A percentile compares a stretch with the other conserved stretches of the same genome.
Evolutionary conservation across 2,888 invertebrate genomes (phyloP).

Genomic region (Salticus scenicus): DNA sequence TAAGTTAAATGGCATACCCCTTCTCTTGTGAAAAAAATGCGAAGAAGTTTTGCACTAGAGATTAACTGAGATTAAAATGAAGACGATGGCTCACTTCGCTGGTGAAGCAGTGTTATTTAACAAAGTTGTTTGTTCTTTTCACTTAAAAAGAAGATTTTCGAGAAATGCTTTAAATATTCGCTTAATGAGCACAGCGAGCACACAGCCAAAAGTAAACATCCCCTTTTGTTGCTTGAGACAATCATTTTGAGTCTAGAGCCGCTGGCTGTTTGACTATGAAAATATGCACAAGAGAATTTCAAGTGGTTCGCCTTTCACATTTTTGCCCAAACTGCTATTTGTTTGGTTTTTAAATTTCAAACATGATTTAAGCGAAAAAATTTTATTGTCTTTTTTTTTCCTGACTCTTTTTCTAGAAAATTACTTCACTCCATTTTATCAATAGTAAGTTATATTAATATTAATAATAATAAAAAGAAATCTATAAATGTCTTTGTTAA

Average conservation of each 20-base stretch:
- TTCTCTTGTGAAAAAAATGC: constrained; percentile 15
- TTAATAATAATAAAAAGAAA: too few species aligned
- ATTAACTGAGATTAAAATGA: constrained; percentile 70
- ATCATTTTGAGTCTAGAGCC: constrained; percentile 56
- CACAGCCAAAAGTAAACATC: constrained; percentile 62
- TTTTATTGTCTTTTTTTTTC: constrained; percentile 13
- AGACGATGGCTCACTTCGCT: constrained; percentile 65
- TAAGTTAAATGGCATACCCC: constrained; percentile 53
- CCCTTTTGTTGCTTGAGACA: constrained; percentile 67
- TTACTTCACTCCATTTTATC: constrained; percentile 11
- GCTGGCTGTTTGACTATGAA: constrained; percentile 66
- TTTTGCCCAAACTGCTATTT: constrained; percentile 61
- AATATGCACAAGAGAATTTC: constrained; percentile 65
- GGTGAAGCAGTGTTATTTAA: constrained; percentile 67
- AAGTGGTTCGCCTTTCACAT: constrained; percentile 56
- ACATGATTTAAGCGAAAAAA: constrained; percentile 55
- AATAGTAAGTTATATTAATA: too few species aligned
- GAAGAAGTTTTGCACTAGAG: constrained; percentile 49
- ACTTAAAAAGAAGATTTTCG: constrained; percentile 62
- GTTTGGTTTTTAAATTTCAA: constrained; percentile 64
- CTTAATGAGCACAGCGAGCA: constrained; percentile 59
- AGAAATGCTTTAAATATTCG: constrained; percentile 67
- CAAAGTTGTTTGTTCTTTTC: constrained; percentile 69
- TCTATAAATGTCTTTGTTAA: too few species aligned
- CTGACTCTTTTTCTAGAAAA: constrained; percentile 30